Evolutionary conservation across 92 coral and sea anemone species (phyloP).

Genomic region (Paragorgia papillata): DNA sequence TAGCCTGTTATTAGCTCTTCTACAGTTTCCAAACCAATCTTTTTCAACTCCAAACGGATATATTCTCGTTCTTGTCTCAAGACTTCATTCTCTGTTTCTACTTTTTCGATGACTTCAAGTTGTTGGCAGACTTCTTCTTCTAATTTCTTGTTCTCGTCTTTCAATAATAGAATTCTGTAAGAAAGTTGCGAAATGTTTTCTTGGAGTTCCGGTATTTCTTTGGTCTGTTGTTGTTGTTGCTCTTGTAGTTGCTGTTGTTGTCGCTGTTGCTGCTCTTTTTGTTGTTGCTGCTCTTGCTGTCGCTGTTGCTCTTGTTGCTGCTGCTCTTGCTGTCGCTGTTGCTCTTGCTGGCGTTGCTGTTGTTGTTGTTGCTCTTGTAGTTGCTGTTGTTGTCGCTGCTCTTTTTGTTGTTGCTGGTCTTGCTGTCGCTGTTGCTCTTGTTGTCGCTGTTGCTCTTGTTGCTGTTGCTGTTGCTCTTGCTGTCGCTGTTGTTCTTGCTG

Average conservation of each 20-base stretch:
- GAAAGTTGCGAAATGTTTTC: background rate
- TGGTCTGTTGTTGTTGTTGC: background rate
- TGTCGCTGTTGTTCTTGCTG: background rate
- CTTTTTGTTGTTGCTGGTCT: background rate
- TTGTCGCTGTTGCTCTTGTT: too few species aligned
- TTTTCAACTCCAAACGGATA: background rate
- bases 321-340: too few species aligned
- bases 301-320: too few species aligned
- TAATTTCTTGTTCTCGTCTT: conserved; percentile 8
- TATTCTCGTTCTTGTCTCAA: background rate
- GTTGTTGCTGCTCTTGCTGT: background rate
- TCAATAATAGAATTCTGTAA: background rate
- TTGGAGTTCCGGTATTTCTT: conserved; percentile 14
- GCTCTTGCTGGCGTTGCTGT: too few species aligned
- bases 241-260: too few species aligned
- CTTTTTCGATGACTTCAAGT: conserved; percentile 11
- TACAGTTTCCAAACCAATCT: background rate
- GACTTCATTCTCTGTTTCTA: background rate
- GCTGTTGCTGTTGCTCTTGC: conserved; percentile 1
- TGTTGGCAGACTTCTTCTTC: conserved; percentile 35
- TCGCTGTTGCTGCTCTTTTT: background rate
- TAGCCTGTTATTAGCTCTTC: background rate
- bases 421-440: background rate
- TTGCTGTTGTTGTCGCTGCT: background rate
- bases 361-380: too few species aligned